A percentile compares a stretch with the other conserved stretches of the same genome.
These are phyloP conservation scores for Bombus balteatus DNA, from an alignment of 1,140 invertebrate genomes.

Conservation along the genomic window DNA sequence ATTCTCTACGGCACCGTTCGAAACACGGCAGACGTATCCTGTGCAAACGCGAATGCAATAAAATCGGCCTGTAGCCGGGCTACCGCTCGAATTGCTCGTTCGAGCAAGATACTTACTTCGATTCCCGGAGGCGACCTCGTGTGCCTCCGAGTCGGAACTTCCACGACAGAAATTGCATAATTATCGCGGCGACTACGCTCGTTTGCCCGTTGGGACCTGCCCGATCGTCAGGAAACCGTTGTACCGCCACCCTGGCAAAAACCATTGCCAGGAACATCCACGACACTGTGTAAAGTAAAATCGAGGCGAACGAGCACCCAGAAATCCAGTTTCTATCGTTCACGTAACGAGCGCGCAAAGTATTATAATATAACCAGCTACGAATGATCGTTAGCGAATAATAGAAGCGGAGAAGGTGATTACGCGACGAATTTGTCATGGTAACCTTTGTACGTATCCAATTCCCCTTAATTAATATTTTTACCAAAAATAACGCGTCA, in stretches of 20 bases:
- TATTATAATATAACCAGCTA: not conserved
- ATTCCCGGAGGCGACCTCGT: slow-evolving; percentile 46
- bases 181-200: slow-evolving; percentile 27
- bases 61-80: slow-evolving; percentile 6
- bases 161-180: slow-evolving; percentile 52
- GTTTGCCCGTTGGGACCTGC: not conserved
- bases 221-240: not conserved
- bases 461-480: slow-evolving; percentile 54
- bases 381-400: slow-evolving; percentile 22
- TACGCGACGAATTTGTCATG: slow-evolving; percentile 26
- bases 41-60: slow-evolving; percentile 18
- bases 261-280: not conserved
- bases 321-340: not conserved
- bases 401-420: not conserved
- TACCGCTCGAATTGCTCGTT: not conserved
- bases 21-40: not conserved
- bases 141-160: slow-evolving; percentile 20
- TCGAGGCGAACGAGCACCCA: not conserved
- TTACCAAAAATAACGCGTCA: not conserved
- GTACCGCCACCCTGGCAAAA: not conserved
- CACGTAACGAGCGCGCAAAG: not conserved
- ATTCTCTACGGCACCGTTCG: not conserved
- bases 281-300: not conserved
- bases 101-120: slow-evolving; percentile 44
- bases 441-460: not conserved